Evolutionary conservation across 2,113 vertebrate species (phyloP).

Genomic region (Dipodomys stephensi): DNA sequence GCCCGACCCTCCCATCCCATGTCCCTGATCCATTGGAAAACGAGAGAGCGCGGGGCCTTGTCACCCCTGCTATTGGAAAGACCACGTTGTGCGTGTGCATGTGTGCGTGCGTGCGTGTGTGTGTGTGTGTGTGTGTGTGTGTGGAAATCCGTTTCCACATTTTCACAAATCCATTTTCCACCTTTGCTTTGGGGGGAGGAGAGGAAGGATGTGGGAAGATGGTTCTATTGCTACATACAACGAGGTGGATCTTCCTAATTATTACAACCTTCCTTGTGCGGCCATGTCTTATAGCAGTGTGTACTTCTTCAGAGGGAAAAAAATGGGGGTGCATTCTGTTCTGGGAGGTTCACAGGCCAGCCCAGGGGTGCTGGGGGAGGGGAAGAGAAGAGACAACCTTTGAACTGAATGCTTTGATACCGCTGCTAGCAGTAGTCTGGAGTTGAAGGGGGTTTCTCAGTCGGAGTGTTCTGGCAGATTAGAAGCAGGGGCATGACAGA

Average conservation of each 20-base stretch:
- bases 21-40: constrained; percentile 84
- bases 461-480: constrained; percentile 38
- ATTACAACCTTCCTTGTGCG: constrained; percentile 58
- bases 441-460: constrained; percentile 43
- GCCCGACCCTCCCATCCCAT: constrained; percentile 87
- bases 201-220: neutral
- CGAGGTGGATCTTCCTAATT: constrained; percentile 66
- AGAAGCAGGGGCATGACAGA: neutral
- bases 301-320: constrained; percentile 6
- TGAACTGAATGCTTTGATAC: constrained; percentile 61
- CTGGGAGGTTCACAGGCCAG: neutral
- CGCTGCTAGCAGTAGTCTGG: neutral
- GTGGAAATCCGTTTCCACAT: constrained; percentile 77
- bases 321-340: constrained; percentile 30
- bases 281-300: constrained; percentile 55
- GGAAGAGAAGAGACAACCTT: constrained; percentile 39
- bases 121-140: no score
- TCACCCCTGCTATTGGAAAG: constrained; percentile 84
- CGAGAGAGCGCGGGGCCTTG: constrained; percentile 81
- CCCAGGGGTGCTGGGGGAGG: neutral
- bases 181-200: neutral
- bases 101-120: no score
- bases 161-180: constrained; percentile 87
- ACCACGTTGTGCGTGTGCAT: no score
- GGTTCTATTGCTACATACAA: constrained; percentile 69